Percentiles rank a stretch among this genome's conserved stretches.
Evolutionary conservation across 2,888 invertebrate genomes (phyloP).

Genomic region (Epirrhoe alternata): DNA sequence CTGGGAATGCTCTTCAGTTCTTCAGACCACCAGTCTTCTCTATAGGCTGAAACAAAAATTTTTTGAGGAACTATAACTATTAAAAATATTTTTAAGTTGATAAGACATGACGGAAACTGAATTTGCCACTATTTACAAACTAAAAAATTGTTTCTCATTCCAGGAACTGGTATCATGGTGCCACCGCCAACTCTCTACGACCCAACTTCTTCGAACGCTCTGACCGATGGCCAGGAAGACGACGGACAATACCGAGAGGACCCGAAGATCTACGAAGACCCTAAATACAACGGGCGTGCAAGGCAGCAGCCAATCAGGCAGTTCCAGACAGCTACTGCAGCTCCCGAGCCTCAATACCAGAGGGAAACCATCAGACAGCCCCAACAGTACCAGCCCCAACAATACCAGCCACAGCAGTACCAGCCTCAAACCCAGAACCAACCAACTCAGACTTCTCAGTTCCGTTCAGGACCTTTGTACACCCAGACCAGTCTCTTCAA

Average conservation of each 20-base stretch:
- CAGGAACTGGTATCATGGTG: slow-evolving; percentile 89
- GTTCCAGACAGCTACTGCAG: slow-evolving; percentile 39
- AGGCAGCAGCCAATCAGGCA: slow-evolving; percentile 37
- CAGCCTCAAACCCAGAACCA: slow-evolving; percentile 49
- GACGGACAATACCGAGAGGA: slow-evolving; percentile 95
- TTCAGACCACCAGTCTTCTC: too few relatives aligned
- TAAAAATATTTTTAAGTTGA: too few relatives aligned
- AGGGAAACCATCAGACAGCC: slow-evolving; percentile 43
- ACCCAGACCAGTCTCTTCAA: slow-evolving; percentile 61
- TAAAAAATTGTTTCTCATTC: slow-evolving; percentile 41
- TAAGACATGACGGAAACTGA: too few relatives aligned
- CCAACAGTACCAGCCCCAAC: slow-evolving; percentile 38
- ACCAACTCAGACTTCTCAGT: slow-evolving; percentile 48
- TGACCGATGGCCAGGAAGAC: slow-evolving; percentile 89
- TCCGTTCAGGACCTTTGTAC: slow-evolving; percentile 51
- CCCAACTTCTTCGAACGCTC: slow-evolving; percentile 74
- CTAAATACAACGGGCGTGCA: slow-evolving; percentile 81
- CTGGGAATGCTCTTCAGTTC: too few relatives aligned
- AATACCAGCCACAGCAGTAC: slow-evolving; percentile 40
- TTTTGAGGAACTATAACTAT: not conserved
- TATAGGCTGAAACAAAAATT: too few relatives aligned
- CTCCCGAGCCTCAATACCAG: slow-evolving; percentile 39
- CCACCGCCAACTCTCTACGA: slow-evolving; percentile 91
- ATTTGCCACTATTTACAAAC: not conserved
- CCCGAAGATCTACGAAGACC: slow-evolving; percentile 91